Evolutionary conservation across 2,888 invertebrate species (phyloP).

Genomic region (Epiperipatus broadwayi): DNA sequence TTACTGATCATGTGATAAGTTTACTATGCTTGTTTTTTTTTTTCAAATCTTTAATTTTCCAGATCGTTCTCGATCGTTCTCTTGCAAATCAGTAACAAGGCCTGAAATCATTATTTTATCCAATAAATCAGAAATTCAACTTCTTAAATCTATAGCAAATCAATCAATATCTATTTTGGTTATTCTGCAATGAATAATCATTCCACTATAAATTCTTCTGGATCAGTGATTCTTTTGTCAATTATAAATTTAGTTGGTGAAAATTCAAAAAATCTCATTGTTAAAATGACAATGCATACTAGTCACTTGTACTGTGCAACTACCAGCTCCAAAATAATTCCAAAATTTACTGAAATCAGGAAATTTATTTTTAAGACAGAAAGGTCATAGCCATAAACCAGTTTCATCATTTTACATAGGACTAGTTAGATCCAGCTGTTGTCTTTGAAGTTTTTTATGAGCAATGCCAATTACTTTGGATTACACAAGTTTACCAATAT

Average conservation of each 20-base stretch:
- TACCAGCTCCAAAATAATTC: constrained; percentile 90
- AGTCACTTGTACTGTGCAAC: constrained; percentile 81
- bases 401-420: constrained; percentile 84
- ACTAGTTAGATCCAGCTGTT: constrained; percentile 84
- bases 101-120: constrained; percentile 84
- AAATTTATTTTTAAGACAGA: constrained; percentile 86
- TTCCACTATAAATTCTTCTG: constrained; percentile 43
- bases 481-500: constrained; percentile 56
- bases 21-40: constrained; percentile 54
- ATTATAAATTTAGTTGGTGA: constrained; percentile 82
- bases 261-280: constrained; percentile 77
- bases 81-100: constrained; percentile 49
- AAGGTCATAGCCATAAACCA: constrained; percentile 91
- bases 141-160: constrained; percentile 80
- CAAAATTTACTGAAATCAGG: constrained; percentile 85
- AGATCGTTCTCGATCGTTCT: constrained; percentile 56
- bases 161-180: constrained; percentile 89
- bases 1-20: too few species aligned
- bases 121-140: constrained; percentile 70
- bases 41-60: constrained; percentile 52
- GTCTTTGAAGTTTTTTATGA: constrained; percentile 73
- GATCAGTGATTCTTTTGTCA: constrained; percentile 77
- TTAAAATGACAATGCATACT: constrained; percentile 75
- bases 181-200: constrained; percentile 47
- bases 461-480: constrained; percentile 59